Base-by-base conservation (phyloP, 2,113 vertebrate genomes). In the Anser cygnoides region DNA sequence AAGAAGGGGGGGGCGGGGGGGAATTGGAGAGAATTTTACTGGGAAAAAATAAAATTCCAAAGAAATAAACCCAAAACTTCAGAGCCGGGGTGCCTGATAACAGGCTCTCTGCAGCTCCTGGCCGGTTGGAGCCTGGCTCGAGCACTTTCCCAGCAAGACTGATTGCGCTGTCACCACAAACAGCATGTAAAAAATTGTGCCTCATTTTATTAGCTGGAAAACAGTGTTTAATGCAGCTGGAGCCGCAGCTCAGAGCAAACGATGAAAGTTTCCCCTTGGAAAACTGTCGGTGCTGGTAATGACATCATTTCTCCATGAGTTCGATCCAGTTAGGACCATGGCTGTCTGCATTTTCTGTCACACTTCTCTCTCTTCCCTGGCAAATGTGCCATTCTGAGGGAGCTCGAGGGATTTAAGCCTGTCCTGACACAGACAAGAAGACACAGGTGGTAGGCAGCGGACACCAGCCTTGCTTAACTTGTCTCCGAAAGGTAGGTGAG, bases 151-250 rank as follows among this genome's bases (percentile, higher is more conserved):
- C 57, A 66, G 82, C 75, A 90, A 96, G 93, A 93, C 65, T 83
- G 93, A 95, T 95, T 88, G 43, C 2, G 37, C 91, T 95, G 90
- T 96, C 95, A 94, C 71, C 78, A 91, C 93, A 95, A 96, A 94
- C 75, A 88, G 84, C 89, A 65, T 83, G 89, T 93, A 90, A 94
- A 96, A 94, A 91, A 93, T 95, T 58, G 89, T 90, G 78, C 89
- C 50, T 84, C 39, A 8, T 96, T 97, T 95, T 93, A 95, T 92
- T 93, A 84, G 65, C 78, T 73, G 70, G 87, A 93, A 96, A 93
- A 86, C 77, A 66, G 41, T 92, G 81, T 93, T 96, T 92, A 96
- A 94, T 95, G 94, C 88, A 84, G 73, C 89, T 91, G 90, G 90
- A 94, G 88, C 63, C 70, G 82, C 83, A 50, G 90, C 88, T 75